Evolutionary conservation across 2,797 vertebrate species (phyloP), one percentile per base, ranked within the genome.

Genomic region (Pantherophis alleghaniensis): DNA sequence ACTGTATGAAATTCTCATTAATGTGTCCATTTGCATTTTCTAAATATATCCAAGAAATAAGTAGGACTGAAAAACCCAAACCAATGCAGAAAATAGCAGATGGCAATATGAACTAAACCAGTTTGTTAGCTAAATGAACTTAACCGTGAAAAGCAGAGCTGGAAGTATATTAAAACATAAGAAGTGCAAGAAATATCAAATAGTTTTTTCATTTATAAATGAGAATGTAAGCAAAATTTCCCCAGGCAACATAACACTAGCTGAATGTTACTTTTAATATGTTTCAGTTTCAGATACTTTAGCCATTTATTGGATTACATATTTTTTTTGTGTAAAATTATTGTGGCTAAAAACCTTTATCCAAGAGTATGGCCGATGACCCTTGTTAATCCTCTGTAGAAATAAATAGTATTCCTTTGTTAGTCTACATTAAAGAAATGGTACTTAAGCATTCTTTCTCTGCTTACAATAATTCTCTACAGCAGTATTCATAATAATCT

Each of bases 11-110:
- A 61, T 92, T 93, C 32, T 92, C 22, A 90, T 87, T 93, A 95
- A 55, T 26, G 0, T 90, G 3, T 32, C 37, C 32, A 90, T 94
- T 83, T 92, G 86, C 93, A 86, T 60, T 60, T 88, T 95, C 61
- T 1, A 0, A 60, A 94, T 94, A 96, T 91, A 56, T 12, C 90
- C 94, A 92, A 94, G 94, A 97, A 96, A 96, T 60, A 92, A 69
- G 86, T 93, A 94, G 95, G 93, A 94, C 94, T 96, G 22, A 90
- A 95, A 96, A 95, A 94, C 95, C 96, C 96, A 96, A 96, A n/a
- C 89, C 86, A 94, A 7, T 60, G 91, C 95, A 93, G 86, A 57
- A 66, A 88, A 90, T 88, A 57, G 92, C 94, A 90, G 94, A 95
- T 94, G 61, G 79, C 51, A 89, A 51, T 93, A 69, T 89, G 79